These are phyloP conservation scores for Acrocyrtus sp. DNA, from an alignment of 2,888 invertebrate species.

Conservation along the genomic window DNA sequence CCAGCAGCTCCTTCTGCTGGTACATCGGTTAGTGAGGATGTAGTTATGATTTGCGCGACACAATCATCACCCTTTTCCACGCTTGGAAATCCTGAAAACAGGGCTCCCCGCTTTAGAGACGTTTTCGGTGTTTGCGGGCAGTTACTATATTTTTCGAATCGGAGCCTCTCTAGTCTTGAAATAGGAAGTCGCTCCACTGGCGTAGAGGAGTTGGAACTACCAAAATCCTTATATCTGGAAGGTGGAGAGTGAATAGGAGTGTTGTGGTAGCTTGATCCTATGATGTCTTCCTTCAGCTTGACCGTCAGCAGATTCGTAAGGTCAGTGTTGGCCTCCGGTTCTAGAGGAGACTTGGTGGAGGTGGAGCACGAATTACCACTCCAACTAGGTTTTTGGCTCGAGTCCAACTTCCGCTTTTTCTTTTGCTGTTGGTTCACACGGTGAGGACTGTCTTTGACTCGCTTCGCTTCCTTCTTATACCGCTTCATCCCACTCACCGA, in stretches of 20 bases:
- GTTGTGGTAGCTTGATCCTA: conserved; percentile 8
- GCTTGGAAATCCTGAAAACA: not conserved
- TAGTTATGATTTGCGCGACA: not conserved
- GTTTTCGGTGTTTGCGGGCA: conserved; percentile 14
- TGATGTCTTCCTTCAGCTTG: conserved; percentile 29
- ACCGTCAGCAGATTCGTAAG: conserved; percentile 30
- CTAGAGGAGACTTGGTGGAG: not conserved
- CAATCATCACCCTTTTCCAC: not conserved
- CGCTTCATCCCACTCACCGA: conserved; percentile 22
- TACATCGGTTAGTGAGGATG: not conserved
- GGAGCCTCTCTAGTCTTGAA: conserved; percentile 15
- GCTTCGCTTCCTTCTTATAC: conserved; percentile 38
- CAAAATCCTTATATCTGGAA: conserved; percentile 8
- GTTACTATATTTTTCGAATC: conserved; percentile 1
- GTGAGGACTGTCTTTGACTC: conserved; percentile 27
- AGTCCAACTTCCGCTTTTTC: conserved; percentile 49
- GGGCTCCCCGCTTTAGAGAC: not conserved
- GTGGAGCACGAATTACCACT: not conserved
- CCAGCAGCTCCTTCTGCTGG: not conserved
- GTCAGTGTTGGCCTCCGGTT: conserved; percentile 14
- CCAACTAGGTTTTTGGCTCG: conserved; percentile 24
- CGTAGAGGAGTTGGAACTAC: conserved; percentile 5
- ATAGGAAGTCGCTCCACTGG: not conserved
- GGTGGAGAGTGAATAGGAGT: conserved; percentile 40
- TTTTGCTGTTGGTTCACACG: conserved; percentile 34